These are phyloP conservation scores for Cryptocephalus primarius DNA, from an alignment of 2,888 invertebrate genomes.

Conservation along the genomic window DNA sequence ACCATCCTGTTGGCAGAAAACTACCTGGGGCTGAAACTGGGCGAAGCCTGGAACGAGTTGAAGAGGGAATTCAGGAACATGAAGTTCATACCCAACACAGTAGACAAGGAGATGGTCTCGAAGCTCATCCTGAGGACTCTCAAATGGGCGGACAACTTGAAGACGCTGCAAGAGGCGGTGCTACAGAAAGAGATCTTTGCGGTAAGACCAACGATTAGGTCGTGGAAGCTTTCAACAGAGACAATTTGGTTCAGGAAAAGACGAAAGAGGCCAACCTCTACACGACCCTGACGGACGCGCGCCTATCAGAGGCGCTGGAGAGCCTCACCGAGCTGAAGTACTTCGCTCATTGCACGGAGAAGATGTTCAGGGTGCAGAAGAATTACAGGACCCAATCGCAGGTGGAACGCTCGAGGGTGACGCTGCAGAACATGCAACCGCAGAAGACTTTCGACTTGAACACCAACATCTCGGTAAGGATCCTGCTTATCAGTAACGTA, in stretches of 20 bases:
- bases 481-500: no score
- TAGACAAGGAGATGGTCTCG: constrained; percentile 31
- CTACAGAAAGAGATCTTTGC: constrained; percentile 19
- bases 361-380: constrained; percentile 27
- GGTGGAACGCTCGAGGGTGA: constrained; percentile 10
- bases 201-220: constrained; percentile 9
- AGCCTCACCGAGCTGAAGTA: constrained; percentile 33
- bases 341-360: constrained; percentile 33
- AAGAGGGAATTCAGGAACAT: constrained; percentile 28
- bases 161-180: constrained; percentile 28
- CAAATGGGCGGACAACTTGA: constrained; percentile 30
- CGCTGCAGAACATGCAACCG: background rate
- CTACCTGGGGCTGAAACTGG: constrained; percentile 36
- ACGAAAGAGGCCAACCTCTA: constrained; percentile 22
- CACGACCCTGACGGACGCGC: constrained; percentile 27
- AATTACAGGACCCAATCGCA: constrained; percentile 17
- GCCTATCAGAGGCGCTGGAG: constrained; percentile 29
- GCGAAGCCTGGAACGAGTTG: constrained; percentile 38
- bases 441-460: no score
- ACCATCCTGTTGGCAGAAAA: constrained; percentile 36
- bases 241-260: constrained; percentile 19
- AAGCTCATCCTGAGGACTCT: constrained; percentile 29
- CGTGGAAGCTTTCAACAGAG: no score
- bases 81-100: constrained; percentile 29
- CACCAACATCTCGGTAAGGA: no score